These are phyloP conservation scores for Epistrophe grossulariae DNA, from an alignment of 2,888 invertebrate species.

Conservation along the genomic window DNA sequence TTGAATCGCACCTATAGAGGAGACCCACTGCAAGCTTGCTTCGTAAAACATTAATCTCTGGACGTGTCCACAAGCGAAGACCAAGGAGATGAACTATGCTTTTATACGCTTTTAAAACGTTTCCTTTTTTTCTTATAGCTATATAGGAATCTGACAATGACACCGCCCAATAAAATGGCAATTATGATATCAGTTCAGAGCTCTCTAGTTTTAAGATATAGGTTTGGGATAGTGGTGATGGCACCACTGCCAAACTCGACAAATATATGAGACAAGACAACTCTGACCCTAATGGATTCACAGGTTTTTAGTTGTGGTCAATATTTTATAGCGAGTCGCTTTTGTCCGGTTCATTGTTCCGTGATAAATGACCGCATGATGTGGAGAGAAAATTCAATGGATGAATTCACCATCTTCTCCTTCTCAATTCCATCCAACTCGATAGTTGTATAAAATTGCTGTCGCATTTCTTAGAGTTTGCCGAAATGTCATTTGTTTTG, in stretches of 20 bases:
- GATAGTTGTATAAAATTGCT: constrained; percentile 57
- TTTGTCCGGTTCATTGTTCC: constrained; percentile 62
- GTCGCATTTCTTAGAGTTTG: constrained; percentile 59
- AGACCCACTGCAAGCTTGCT: constrained; percentile 21
- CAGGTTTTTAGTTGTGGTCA: constrained; percentile 52
- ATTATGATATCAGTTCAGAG: constrained; percentile 69
- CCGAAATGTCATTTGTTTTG: constrained; percentile 68
- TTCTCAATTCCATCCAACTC: background rate
- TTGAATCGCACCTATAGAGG: constrained; percentile 72
- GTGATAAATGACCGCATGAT: constrained; percentile 72
- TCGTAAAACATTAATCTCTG: constrained; percentile 60
- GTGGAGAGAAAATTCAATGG: constrained; percentile 56
- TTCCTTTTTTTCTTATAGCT: constrained; percentile 15
- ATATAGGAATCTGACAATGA: constrained; percentile 59
- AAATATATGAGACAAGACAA: constrained; percentile 59
- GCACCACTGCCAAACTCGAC: constrained; percentile 16
- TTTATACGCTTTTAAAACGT: constrained; percentile 59
- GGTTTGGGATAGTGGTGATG: constrained; percentile 12
- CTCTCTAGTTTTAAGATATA: constrained; percentile 17
- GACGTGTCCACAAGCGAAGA: constrained; percentile 4
- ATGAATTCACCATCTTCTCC: constrained; percentile 15
- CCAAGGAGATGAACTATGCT: constrained; percentile 34
- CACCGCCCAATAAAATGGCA: constrained; percentile 75
- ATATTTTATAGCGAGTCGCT: constrained; percentile 1
- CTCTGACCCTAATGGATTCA: constrained; percentile 74